Base-by-base conservation (phyloP, 2,797 vertebrate species). In the Cyprinodon diabolis region DNA sequence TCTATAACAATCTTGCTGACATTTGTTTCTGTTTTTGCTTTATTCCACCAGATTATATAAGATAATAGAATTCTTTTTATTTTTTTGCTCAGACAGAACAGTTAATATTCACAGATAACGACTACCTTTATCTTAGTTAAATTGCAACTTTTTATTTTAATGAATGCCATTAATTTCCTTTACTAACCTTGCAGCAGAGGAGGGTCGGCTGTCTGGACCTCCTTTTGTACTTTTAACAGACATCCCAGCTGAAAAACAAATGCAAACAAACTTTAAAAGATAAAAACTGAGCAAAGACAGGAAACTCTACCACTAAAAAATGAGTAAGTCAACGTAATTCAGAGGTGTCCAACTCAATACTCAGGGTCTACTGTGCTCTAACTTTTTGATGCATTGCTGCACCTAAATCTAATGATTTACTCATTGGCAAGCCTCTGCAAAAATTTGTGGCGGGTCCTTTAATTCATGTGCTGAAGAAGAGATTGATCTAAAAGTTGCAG, bases 171-270 rank as follows among this genome's bases (percentile, higher is more conserved):
- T 60, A 0, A 21, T 72, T 74, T 68, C 63, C 43, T 76, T 63
- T 37, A 86, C 91, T 71, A 76, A 95, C 94, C 92, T 94, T 86
- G 81, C 83, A 72, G 82, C 83, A 68, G 91, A 76, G 3, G 89
- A 72, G 10, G 88, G 78, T 75, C 86, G 81, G 75, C 78, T 86
- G 1, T 91, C 92, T 14, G 75, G 7, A 68, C 82, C 86, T 78
- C 82, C 87, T 43, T 89, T 92, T 49, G 68, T 21, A 78, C 80
- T 79, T 87, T 90, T 94, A 66, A 90, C 17, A 70, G 93, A 94
- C 95, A 95, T 95, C 68, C 87, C 90, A 76, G 69, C 56, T 47
- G 55, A 43, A 70, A 79, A 40, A 79, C 62, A 83, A 72, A 82
- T 37, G 84, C 6, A 70, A 69, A 15, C 65, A 37, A 30, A 84